Conservation (phyloP, 2,113 vertebrate species). For the Emberiza fucata region DNA sequence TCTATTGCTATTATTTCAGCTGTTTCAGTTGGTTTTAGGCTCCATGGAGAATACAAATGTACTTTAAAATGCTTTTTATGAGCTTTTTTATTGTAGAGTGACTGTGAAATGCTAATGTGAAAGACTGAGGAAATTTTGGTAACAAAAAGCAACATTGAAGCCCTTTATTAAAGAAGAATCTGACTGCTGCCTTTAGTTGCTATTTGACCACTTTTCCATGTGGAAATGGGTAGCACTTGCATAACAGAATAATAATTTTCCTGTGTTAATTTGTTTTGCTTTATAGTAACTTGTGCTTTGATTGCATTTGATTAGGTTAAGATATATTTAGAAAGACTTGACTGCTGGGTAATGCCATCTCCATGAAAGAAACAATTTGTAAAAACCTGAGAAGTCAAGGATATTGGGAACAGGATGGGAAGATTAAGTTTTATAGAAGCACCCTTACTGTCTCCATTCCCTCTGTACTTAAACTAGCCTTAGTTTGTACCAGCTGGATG, state of each 20-base stretch:
- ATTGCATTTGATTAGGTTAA: conserved; percentile 22
- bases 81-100: neutral
- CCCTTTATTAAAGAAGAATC: neutral
- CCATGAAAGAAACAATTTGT: neutral
- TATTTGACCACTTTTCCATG: neutral
- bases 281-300: neutral
- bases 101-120: neutral
- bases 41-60: neutral
- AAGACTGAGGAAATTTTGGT: neutral
- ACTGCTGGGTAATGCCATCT: neutral
- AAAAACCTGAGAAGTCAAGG: neutral
- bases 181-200: neutral
- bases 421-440: neutral
- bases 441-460: neutral
- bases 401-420: neutral
- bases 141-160: neutral
- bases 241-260: neutral
- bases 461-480: neutral
- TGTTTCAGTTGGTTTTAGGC: neutral
- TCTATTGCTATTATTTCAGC: neutral
- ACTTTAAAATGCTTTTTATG: neutral
- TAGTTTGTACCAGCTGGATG: neutral
- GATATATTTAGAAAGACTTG: conserved; percentile 7
- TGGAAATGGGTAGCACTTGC: neutral
- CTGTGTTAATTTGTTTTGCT: conserved; percentile 9